Base-by-base conservation (phyloP, 1,140 invertebrate species). In the Drosophila athabasca region DNA sequence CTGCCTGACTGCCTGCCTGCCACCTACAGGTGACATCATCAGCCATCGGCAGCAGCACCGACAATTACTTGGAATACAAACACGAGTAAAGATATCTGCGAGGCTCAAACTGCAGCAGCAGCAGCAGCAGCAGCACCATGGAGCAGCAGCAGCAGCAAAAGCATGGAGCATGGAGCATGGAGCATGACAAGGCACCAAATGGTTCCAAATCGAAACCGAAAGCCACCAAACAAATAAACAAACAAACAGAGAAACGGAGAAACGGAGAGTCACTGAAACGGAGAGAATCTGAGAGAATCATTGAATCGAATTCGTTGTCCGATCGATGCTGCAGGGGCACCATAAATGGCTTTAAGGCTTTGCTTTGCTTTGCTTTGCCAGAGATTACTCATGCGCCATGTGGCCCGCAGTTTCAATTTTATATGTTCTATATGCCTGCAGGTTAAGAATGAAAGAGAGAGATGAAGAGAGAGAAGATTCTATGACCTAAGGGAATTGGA, bases 11-110 rank as follows among this genome's bases (percentile, higher is more conserved):
- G 29, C 29, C 29, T 31, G 29, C 29, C 31, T 3, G 31, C 31
- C 31, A 35, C 31, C 31, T 35, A 35, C 31, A 35, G 75, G 87
- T 85, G 85, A 88, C 82, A 85, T 75, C 77, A 70, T 15, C 71
- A 35, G 31, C 13, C 54, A 52, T 35, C 74, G 15, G 13, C 62
- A 39, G 9, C 65, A 60, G 6, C 64, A 29, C 60, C 69, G 73
- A 82, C 75, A 85, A 87, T 88, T 85, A 85, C 75, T 75, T 74
- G 74, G 55, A 75, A 79, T 62, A 79, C 64, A 75, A 83, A 83
- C 65, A 79, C 64, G 67, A 83, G 83, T 79, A 83, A 83, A 83
- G 79, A 83, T 68, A 83, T 68, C 67, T 83, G 80, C 71, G 79
- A 61, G 29, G 46, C 58, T 24, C 57, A 17, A 35, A 68, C 61